Evolutionary conservation across 1,140 invertebrate species (phyloP).

Genomic region (Sarcophaga bullata): DNA sequence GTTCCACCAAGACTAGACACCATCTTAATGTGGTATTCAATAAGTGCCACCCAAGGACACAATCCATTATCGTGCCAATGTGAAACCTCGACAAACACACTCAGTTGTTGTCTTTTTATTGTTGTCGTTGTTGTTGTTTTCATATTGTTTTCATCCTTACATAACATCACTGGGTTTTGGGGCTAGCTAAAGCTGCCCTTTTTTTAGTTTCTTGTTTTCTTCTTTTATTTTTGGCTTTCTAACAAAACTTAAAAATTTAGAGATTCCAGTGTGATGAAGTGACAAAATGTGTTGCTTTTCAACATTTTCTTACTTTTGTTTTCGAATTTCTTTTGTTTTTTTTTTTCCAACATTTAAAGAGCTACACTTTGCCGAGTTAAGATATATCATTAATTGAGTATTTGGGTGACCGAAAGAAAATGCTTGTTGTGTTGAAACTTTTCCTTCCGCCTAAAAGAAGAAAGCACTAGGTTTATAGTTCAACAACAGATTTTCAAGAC

Average conservation of each 20-base stretch:
- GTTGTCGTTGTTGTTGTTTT: neutral
- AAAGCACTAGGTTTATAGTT: too few relatives aligned
- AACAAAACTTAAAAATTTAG: conserved; percentile 1
- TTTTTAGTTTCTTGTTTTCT: too few relatives aligned
- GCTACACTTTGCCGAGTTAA: too few relatives aligned
- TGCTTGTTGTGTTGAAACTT: too few relatives aligned
- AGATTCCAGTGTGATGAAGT: conserved; percentile 12
- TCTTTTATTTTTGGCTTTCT: neutral
- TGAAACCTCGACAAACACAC: conserved; percentile 9
- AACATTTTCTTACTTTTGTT: conserved; percentile 6
- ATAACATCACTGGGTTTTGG: neutral
- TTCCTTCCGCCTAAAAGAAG: too few relatives aligned
- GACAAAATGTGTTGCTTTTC: conserved; percentile 23
- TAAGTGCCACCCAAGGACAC: conserved; percentile 10
- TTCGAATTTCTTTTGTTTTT: too few relatives aligned
- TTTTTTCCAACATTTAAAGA: too few relatives aligned
- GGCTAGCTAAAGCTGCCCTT: neutral
- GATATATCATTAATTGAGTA: too few relatives aligned
- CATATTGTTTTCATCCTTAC: neutral
- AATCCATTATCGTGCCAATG: conserved; percentile 23
- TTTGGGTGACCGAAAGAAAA: too few relatives aligned
- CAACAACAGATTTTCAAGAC: too few relatives aligned
- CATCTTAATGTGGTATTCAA: conserved; percentile 20
- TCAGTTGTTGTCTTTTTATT: neutral
- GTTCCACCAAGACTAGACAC: neutral